These are phyloP conservation scores for Cyprinella venusta DNA, from an alignment of 2,797 vertebrate genomes.

Conservation along the genomic window DNA sequence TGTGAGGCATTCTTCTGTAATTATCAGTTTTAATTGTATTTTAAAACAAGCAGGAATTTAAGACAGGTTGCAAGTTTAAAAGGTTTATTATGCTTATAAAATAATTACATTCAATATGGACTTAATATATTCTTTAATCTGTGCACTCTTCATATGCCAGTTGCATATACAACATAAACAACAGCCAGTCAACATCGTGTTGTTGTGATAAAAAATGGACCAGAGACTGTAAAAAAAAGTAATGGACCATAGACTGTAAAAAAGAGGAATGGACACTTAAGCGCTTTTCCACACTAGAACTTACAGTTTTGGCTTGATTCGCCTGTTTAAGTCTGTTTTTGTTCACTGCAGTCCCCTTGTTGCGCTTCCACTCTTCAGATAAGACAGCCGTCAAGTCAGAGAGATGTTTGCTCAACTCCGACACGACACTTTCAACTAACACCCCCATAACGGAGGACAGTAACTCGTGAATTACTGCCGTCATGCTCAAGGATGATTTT, in stretches of 20 bases:
- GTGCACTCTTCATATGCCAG: too few relatives aligned
- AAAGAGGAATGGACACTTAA: background rate
- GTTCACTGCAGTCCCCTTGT: conserved; percentile 14
- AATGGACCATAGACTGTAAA: too few relatives aligned
- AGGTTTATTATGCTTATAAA: background rate
- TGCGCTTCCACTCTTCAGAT: conserved; percentile 36
- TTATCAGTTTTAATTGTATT: background rate
- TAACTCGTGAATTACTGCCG: conserved; percentile 30
- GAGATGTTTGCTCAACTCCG: conserved; percentile 47
- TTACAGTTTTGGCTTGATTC: conserved; percentile 47
- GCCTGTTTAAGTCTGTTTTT: conserved; percentile 35
- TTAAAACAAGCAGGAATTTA: background rate
- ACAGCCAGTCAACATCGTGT: background rate
- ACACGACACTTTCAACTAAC: conserved; percentile 48
- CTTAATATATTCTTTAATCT: background rate
- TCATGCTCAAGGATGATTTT: conserved; percentile 20
- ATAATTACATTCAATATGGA: background rate
- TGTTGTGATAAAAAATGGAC: too few relatives aligned
- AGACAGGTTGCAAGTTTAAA: background rate
- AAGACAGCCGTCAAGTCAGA: conserved; percentile 35
- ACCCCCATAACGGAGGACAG: conserved; percentile 48
- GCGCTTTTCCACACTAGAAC: background rate
- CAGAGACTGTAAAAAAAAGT: too few relatives aligned
- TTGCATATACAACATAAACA: background rate
- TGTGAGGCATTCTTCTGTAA: background rate